phyloP scores from a whole-genome alignment of 2,888 invertebrate genomes.

The Tinea semifulvella region DNA sequence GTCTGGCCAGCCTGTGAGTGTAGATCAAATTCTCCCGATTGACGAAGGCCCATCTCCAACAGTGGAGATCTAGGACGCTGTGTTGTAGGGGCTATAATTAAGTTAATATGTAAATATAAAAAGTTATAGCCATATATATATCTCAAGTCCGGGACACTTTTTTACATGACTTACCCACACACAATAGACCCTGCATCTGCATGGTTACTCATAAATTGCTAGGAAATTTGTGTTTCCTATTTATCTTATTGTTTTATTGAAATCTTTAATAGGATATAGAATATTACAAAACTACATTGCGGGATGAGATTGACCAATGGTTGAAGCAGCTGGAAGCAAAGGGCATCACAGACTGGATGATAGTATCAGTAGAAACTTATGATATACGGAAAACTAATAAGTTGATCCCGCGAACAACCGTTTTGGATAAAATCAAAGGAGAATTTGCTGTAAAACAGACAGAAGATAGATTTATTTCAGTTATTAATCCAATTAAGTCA shows the following conservation, averaged over 20 bases:
- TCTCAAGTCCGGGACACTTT: no score
- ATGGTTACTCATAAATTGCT: no score
- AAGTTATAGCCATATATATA: no score
- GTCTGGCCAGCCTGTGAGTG: no score
- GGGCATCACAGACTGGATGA: conserved; percentile 91
- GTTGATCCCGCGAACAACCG: conserved; percentile 89
- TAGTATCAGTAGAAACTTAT: conserved; percentile 90
- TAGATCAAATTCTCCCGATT: no score
- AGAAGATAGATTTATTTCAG: conserved; percentile 85
- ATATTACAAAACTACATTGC: conserved; percentile 84
- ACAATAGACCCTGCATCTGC: no score
- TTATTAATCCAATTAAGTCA: conserved; percentile 89
- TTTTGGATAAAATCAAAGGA: conserved; percentile 91
- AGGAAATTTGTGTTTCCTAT: no score
- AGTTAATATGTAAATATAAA: no score
- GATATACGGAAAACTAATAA: conserved; percentile 93
- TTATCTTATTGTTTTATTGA: conserved; percentile 7
- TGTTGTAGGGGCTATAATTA: no score
- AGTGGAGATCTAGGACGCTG: no score
- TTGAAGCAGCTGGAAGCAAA: conserved; percentile 77
- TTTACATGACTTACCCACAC: no score
- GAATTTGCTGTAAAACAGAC: conserved; percentile 91
- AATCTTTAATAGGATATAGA: conserved; percentile 81
- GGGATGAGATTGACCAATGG: conserved; percentile 92
- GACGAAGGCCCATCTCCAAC: no score